A percentile compares a stretch with the other conserved stretches of the same genome.
Evolutionary conservation across 1,140 invertebrate genomes (phyloP).

Genomic region (Acromyrmex charruanus): DNA sequence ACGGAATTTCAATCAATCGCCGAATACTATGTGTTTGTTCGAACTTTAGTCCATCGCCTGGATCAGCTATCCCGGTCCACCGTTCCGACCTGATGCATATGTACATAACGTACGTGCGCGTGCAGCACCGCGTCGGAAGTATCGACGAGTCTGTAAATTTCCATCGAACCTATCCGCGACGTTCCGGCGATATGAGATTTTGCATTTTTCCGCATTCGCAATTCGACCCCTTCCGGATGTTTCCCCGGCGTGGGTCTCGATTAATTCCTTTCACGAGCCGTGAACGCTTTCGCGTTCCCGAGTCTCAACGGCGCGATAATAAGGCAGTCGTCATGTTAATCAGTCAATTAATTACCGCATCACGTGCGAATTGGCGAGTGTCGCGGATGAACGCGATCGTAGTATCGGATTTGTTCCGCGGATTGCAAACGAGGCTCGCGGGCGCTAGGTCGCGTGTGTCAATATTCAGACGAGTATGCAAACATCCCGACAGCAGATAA

Average conservation of each 20-base stretch:
- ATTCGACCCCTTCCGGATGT: neutral
- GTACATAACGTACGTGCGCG: conserved; percentile 18
- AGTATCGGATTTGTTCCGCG: conserved; percentile 38
- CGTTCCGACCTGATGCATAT: conserved; percentile 28
- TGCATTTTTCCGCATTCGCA: neutral
- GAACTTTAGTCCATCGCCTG: conserved; percentile 13
- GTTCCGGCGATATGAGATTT: conserved; percentile 14
- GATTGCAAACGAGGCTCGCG: conserved; percentile 21
- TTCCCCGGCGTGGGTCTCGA: neutral
- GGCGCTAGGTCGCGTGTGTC: conserved; percentile 46
- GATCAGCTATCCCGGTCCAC: neutral
- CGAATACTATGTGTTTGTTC: conserved; percentile 3
- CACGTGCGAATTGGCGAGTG: neutral
- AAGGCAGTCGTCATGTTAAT: neutral
- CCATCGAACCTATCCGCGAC: neutral
- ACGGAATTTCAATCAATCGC: conserved; percentile 46
- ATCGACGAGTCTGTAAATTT: conserved; percentile 24
- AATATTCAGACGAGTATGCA: conserved; percentile 54
- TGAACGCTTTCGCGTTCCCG: neutral
- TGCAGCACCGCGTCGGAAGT: neutral
- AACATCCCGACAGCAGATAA: conserved; percentile 44
- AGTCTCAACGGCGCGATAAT: neutral
- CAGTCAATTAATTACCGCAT: conserved; percentile 33
- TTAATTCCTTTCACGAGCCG: neutral
- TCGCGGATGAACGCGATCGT: neutral